Base-by-base conservation (phyloP, 2,797 vertebrate species). In the Okamejei kenojei region DNA sequence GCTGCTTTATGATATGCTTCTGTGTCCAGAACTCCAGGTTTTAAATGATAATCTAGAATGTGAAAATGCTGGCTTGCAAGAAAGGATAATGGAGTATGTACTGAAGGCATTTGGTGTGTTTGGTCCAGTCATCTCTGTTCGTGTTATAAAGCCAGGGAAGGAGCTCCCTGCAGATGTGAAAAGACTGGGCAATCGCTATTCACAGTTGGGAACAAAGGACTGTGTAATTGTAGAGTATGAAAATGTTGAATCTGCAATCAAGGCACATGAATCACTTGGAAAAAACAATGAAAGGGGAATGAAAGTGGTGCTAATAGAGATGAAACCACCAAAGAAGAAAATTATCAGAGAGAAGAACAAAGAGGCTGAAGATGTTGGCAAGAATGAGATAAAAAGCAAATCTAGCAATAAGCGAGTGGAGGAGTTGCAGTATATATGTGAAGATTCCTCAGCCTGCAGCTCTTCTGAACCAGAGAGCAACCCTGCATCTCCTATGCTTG, bases 221-320 rank as follows among this genome's bases (percentile, higher is more conserved):
- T 99, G 99, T 1, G 98, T 98, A 93, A 97, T 99, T 1, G 96
- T 99, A 88, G 98, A 99, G 94, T 99, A 98, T 9, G 99, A 99
- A 95, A 98, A 99, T 94, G 97, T 99, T 65, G 98, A 99, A 32
- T 98, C 98, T 0, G 98, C 99, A 0, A 94, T 99, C 3, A 98
- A 94, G 93, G 99, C 99, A 93, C 98, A 99, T 0, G 97, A 99
- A 35, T 97, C 96, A 0, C 96, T 97, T 93, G 95, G 96, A 29
- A 96, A 96, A 93, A 95, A 94, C 29, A 94, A 94, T 68, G 95
- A 94, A 29, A 94, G 93, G 0, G 95, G 96, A 80, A 96, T 99
- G 95, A 99, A 97, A 94, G 98, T 99, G 73, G 95, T 98, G 79
- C 96, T 99, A 93, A 99, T 99, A 32, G 98, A 98, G 8, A 97